Base-by-base conservation (phyloP, 2,888 invertebrate species). In the Anodontia alba region DNA sequence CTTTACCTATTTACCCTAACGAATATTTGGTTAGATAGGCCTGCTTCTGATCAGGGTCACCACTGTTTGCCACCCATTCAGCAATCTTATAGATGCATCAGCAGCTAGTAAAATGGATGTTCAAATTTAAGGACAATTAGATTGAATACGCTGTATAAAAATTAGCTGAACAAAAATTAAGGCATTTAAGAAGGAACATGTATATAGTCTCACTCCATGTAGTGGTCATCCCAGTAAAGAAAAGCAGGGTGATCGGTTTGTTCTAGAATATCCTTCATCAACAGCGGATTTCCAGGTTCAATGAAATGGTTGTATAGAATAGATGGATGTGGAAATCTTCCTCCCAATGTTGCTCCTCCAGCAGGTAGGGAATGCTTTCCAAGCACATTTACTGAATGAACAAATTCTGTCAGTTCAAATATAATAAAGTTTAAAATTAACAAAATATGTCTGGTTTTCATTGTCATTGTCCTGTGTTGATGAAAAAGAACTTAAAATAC, bases 301-400 rank as follows among this genome's bases (percentile, higher is more conserved):
- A 93, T 89, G 87, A 92, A 93, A 67, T 91, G 84, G 20, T 88
- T 75, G 76, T 89, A 93, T 81, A 93, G 92, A 2, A 86, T 87
- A 42, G 57, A 54, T 5, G 94, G 90, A 0, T 84, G 83, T 10
- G 93, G 91, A 73, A 92, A 91, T 17, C 87, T 88, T n/a, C 89
- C 90, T 17, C 88, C 88, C 23, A 90, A 82, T 1, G 88, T 85
- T 8, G 90, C 82, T 20, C 89, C 72, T 54, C 76, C 85, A 20
- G 81, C 51, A 26, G 92, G 89, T 15, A 86, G 80, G 31, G 81
- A 83, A 38, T 38, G 91, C 12, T 80, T 76, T 8, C 93, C 93
- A 8, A 93, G 83, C 7, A 89, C 84, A 73, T 87, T 70, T 10
- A 17, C n/a, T 3, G 10, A 20, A 33, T 33, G 62, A 62, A 20